These are phyloP conservation scores for Phalanger gymnotis DNA, from an alignment of 2,797 vertebrate species.

Conservation along the genomic window DNA sequence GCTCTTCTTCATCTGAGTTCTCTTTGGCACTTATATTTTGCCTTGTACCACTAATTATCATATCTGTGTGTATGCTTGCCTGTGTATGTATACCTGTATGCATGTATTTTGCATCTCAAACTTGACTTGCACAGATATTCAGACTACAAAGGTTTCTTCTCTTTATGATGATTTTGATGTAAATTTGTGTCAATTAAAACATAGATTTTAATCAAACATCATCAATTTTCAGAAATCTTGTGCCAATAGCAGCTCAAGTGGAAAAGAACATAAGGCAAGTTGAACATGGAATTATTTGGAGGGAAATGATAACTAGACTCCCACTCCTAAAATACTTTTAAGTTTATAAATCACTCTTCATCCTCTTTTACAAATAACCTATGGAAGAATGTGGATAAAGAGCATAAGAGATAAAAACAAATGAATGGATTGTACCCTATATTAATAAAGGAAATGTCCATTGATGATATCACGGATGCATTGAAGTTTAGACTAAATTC, in stretches of 20 bases:
- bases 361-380: neutral
- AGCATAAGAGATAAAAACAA: neutral
- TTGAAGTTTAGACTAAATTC: neutral
- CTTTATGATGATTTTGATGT: neutral
- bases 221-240: neutral
- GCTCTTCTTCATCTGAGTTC: neutral
- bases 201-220: neutral
- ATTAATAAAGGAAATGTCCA: neutral
- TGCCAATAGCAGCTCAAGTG: neutral
- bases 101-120: neutral
- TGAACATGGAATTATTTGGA: neutral
- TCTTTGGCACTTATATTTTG: neutral
- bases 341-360: neutral
- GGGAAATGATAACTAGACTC: neutral
- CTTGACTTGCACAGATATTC: neutral
- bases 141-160: neutral
- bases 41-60: neutral
- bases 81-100: neutral
- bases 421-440: neutral
- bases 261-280: neutral
- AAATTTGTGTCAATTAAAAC: neutral
- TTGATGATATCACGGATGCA: neutral
- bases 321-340: neutral
- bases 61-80: neutral
- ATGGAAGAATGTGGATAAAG: neutral